A percentile compares a stretch with the other conserved stretches of the same genome.
Conservation (phyloP, 2,113 vertebrate genomes). For the Chroicocephalus ridibundus region DNA sequence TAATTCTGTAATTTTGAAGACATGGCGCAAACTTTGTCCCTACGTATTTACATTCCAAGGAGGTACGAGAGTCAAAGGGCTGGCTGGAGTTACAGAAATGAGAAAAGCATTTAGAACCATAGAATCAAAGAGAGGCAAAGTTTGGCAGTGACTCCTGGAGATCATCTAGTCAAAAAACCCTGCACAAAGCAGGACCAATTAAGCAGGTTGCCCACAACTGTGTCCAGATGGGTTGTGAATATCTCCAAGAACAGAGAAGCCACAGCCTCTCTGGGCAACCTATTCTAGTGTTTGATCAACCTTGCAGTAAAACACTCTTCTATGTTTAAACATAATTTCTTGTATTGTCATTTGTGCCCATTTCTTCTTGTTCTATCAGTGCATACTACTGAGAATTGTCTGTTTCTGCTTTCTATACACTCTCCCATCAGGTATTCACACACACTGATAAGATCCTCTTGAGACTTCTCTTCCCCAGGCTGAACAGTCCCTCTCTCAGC, state of each 20-base stretch:
- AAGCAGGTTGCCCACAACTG: rapidly evolving
- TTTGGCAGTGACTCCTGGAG: not conserved
- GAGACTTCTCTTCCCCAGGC: not conserved
- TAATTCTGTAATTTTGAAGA: not conserved
- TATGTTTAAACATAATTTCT: not conserved
- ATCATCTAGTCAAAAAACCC: not conserved
- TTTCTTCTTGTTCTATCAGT: not conserved
- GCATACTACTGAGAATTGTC: not conserved
- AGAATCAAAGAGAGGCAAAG: not conserved
- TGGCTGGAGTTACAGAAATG: not conserved
- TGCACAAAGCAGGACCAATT: not conserved
- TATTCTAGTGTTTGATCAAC: not conserved
- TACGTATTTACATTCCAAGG: not conserved
- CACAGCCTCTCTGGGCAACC: not conserved
- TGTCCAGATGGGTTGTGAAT: not conserved
- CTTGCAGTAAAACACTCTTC: not conserved
- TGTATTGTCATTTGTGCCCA: not conserved
- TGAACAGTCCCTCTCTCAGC: not conserved
- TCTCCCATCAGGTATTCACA: not conserved
- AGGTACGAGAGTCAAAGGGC: not conserved
- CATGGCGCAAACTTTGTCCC: rapidly evolving
- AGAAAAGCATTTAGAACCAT: not conserved
- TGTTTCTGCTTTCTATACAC: not conserved
- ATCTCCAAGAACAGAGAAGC: not conserved
- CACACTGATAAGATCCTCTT: not conserved